Evolutionary conservation across 2,113 vertebrate genomes (phyloP).

Genomic region (Notothenia rossii): DNA sequence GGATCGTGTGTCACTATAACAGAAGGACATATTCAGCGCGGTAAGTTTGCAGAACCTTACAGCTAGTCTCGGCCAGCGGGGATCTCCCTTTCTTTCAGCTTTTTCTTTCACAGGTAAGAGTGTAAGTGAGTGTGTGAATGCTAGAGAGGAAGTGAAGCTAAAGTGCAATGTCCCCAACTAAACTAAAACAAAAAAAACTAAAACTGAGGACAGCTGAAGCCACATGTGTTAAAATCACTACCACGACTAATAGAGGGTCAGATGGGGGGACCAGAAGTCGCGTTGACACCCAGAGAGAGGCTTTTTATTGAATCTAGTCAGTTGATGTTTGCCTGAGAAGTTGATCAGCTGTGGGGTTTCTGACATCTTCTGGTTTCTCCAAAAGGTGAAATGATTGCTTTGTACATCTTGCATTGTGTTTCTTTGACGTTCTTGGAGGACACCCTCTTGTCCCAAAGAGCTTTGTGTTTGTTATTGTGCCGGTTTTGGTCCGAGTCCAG

Average conservation of each 20-base stretch:
- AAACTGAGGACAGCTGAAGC: constrained; percentile 47
- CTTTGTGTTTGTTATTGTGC: constrained; percentile 58
- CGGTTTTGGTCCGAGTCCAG: constrained; percentile 41
- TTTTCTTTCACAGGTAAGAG: constrained; percentile 87
- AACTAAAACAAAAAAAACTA: neutral
- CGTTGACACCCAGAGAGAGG: neutral
- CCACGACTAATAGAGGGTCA: constrained; percentile 32
- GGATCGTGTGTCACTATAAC: constrained; percentile 95
- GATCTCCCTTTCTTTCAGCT: constrained; percentile 85
- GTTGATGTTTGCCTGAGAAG: neutral
- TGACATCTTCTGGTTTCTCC: neutral
- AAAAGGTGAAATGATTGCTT: neutral
- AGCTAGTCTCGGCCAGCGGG: constrained; percentile 84
- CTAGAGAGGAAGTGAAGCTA: constrained; percentile 25
- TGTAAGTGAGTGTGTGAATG: constrained; percentile 48
- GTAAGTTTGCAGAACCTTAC: constrained; percentile 85
- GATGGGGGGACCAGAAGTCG: neutral
- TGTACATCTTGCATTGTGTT: neutral
- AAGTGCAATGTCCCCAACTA: constrained; percentile 39
- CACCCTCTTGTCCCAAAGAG: neutral
- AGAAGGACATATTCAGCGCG: constrained; percentile 82
- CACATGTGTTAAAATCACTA: constrained; percentile 65
- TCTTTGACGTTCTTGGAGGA: neutral
- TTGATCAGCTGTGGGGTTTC: neutral
- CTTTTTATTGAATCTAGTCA: constrained; percentile 1